These are phyloP conservation scores for Chinchilla lanigera DNA, from an alignment of 2,113 vertebrate species.

Conservation along the genomic window DNA sequence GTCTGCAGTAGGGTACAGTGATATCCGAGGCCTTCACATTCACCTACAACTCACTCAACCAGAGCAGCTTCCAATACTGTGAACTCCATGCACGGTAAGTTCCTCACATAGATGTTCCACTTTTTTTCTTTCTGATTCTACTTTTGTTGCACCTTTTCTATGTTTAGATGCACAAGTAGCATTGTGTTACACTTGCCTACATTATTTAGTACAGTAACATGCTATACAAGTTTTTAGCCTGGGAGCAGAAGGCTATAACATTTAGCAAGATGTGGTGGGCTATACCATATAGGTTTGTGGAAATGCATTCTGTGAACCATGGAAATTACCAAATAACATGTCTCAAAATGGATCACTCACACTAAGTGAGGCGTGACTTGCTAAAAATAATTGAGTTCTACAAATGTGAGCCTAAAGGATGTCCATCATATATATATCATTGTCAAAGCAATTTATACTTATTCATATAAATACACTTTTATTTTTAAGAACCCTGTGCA, in stretches of 20 bases:
- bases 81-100: background rate
- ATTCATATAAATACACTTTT: background rate
- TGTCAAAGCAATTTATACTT: background rate
- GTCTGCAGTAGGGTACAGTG: background rate
- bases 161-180: background rate
- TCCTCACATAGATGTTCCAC: background rate
- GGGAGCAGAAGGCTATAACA: background rate
- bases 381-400: conserved; percentile 20
- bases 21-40: background rate
- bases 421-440: background rate
- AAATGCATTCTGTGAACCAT: background rate
- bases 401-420: background rate
- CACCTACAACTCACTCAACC: background rate
- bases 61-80: background rate
- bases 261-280: background rate
- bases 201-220: background rate
- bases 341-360: background rate
- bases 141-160: background rate
- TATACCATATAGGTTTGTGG: background rate
- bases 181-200: background rate
- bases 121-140: background rate
- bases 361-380: background rate
- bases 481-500: background rate
- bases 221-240: background rate
- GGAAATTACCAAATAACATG: background rate